Base-by-base conservation (phyloP, 2,797 vertebrate genomes). In the Centroberyx gerrardi region DNA sequence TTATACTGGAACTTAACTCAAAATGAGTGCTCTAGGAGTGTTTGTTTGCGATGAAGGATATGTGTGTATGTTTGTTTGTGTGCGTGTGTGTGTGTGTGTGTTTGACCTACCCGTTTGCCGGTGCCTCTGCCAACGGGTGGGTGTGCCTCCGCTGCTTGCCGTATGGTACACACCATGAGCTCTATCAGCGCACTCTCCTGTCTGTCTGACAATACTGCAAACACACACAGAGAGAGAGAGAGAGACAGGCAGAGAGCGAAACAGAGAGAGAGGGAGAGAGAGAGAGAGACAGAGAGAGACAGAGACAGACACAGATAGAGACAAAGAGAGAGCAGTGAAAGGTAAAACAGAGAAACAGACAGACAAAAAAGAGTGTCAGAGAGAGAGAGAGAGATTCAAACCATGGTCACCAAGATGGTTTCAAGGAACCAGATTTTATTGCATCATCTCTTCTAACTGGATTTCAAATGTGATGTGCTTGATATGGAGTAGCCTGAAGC, bases 91-190 rank as follows among this genome's bases (percentile, higher is more conserved):
- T 17, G 54, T 54, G 42, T 42, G 4, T 54, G 15, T 6, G 10
- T 8, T 17, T 14, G 29, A 73, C 96, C 86, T 94, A 98, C 98
- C 92, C 98, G 95, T 87, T 99, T 99, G 85, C 98, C 98, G 0
- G 98, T 99, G 88, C 98, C 98, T 86, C 98, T 97, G 92, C 98
- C 98, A 8, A 99, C 98, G 13, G 98, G 98, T 18, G 98, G 98
- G 81, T 99, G 98, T 0, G 98, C 98, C 92, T 99, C 98, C 3
- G 98, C 98, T 6, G 98, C 97, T 88, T 99, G 98, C 48, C 97
- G 93, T 88, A 99, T 99, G 68, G 98, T 99, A 91, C 98, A 99
- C 70, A 99, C 98, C 88, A 93, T 98, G 81, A 99, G 89, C 92
- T 99, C 98, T 68, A 99, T 99, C 68, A 99, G 95, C 13, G 98